phyloP scores from a whole-genome alignment of 2,797 vertebrate species.

The Oreortyx pictus region DNA sequence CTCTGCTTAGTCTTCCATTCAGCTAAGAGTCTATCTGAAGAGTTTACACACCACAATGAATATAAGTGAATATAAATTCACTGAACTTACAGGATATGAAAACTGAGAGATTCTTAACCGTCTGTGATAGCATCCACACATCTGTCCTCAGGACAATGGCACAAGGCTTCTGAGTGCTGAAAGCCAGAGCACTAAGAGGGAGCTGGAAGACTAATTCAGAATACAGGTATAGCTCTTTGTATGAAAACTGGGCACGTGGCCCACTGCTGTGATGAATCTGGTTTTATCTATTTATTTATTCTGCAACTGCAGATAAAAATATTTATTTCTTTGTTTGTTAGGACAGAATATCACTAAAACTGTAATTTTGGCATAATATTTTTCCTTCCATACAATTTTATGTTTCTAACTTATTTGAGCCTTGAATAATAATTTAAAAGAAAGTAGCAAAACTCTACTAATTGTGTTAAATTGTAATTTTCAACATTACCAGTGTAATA shows the following conservation, averaged over 20 bases:
- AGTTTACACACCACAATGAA: not conserved
- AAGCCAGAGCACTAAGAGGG: not conserved
- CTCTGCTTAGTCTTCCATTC: not conserved
- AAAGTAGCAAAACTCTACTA: not conserved
- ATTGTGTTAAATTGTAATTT: not conserved
- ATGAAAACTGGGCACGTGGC: not conserved
- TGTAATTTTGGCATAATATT: not conserved
- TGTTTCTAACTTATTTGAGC: not conserved
- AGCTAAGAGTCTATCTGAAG: not conserved
- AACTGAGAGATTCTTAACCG: not conserved
- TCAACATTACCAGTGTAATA: not conserved
- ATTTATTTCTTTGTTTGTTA: not conserved
- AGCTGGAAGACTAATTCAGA: not conserved
- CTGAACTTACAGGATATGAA: not conserved
- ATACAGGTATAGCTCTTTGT: not conserved
- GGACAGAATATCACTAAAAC: not conserved
- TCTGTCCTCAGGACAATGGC: accelerated
- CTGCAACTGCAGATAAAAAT: not conserved
- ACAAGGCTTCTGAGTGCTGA: not conserved
- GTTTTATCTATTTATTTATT: not conserved
- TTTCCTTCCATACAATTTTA: not conserved
- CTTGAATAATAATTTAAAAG: not conserved
- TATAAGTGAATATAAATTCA: not conserved
- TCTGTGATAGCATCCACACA: accelerated
- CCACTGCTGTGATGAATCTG: not conserved